Evolutionary conservation across 2,888 invertebrate species (phyloP), one percentile per base, ranked within the genome.

Genomic region (Schizotus pectinicornis): DNA sequence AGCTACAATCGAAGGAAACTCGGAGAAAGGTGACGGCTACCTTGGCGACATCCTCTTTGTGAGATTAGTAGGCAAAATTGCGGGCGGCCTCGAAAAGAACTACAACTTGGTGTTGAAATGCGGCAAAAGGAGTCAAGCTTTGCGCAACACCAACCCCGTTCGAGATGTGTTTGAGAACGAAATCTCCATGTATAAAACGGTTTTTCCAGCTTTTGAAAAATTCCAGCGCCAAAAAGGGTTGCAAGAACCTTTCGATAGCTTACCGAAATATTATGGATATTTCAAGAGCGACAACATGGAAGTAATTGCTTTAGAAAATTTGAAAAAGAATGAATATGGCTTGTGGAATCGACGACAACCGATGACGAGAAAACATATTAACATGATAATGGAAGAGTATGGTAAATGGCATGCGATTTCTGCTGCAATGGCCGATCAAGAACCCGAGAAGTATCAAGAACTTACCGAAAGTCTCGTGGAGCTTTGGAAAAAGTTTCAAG

Each of bases 301-400:
- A 56, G 45, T 62, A 3, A 34, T 73, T 6, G 59, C 70, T 11
- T 56, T 72, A 54, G 67, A 68, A 46, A 66, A 73, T 50, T 51
- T 70, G 34, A 69, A 64, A 14, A 35, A 51, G 11, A 6, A 45
- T 3, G 68, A 67, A 3, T 73, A 63, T 54, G 39, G 45, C 1
- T 30, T 69, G 41, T 65, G 61, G 56, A 53, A 69, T 59, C 48
- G 63, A 7, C 68, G 63, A 41, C 46, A 49, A 33, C 62, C 63
- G 9, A 62, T 73, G 52, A 65, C 71, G 54, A 65, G 67, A 12
- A 56, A 67, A n/a, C 73, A 73, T 50, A 49, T 70, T 1, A 52
- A 55, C 8, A 12, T 73, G 7, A 66, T 70, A 31, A 43, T 74
- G 7, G 55, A 59, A 12, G 67, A 70, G 30, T 67, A 72, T 22